Evolutionary conservation across 2,797 vertebrate species (phyloP), one percentile per base, ranked within the genome.

Genomic region (Sebastes reedi): DNA sequence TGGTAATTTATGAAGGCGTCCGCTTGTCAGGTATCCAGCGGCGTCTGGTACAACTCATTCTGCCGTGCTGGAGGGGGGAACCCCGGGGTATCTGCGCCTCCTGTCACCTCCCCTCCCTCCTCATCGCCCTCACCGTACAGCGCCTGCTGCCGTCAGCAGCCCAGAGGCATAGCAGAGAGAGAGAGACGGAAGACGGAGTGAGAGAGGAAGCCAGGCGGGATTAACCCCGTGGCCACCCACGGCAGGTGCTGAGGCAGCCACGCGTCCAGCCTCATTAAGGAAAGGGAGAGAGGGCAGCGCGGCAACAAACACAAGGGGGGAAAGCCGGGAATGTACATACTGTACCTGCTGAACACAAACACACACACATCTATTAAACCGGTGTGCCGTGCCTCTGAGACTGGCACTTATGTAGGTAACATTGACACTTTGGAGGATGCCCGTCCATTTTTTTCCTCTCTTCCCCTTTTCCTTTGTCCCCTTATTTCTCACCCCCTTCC

Each of bases 21-120:
- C 32, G 81, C 88, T 94, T 96, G 95, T 96, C 95, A 95, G 91
- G 95, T 89, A 94, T 95, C 95, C 95, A 93, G 93, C 90, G 56
- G 95, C 78, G 95, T 93, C 91, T 94, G 88, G 90, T 94, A 94
- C 95, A 93, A 94, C 94, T 96, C 94, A 94, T 94, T 96, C 91
- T 94, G 90, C 90, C 73, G 66, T 90, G 92, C 94, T 89, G 85
- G 84, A 83, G 92, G 89, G 85, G 72, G 88, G 91, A 91, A 95
- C 94, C 93, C 92, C 83, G 84, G 94, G 94, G 95, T 93, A 90
- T 90, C 87, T 84, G 88, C 67, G 84, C 91, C 93, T 95, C 94
- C 93, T 95, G 94, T 94, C 93, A 94, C 92, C 91, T 88, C 88
- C 90, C 89, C 92, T 84, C 91, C 88, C 81, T 86, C 87, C 82